These are phyloP conservation scores for Agriopis aurantiaria DNA, from an alignment of 2,888 invertebrate species.

Conservation along the genomic window DNA sequence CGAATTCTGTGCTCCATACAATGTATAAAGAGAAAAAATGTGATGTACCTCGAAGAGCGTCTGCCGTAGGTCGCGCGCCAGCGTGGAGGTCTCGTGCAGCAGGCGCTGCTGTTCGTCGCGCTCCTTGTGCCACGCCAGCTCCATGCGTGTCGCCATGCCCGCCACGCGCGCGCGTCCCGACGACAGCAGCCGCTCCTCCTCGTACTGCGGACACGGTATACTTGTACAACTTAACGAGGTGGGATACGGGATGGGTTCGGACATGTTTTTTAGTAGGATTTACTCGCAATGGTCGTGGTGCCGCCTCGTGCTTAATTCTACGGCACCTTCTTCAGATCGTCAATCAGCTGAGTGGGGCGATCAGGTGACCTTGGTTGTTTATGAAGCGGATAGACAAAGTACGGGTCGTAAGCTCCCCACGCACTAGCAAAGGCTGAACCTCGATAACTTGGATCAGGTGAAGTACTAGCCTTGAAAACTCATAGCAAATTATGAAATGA, in stretches of 20 bases:
- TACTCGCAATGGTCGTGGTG: background rate
- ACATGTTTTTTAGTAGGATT: background rate
- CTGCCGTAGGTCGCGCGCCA: constrained; percentile 94
- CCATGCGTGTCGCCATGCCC: constrained; percentile 94
- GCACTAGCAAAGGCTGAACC: no score
- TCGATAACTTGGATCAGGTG: no score
- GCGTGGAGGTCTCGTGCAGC: constrained; percentile 95
- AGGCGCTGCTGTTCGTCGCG: constrained; percentile 96
- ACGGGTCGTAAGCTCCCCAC: no score
- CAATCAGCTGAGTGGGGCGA: background rate
- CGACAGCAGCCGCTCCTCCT: constrained; percentile 94
- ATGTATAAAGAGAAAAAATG: no score
- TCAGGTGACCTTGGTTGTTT: no score
- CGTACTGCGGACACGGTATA: constrained; percentile 83
- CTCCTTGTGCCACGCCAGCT: constrained; percentile 97
- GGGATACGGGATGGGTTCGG: background rate
- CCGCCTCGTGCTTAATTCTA: background rate
- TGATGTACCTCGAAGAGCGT: constrained; percentile 91
- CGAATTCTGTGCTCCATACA: no score
- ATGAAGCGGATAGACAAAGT: no score
- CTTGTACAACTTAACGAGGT: background rate
- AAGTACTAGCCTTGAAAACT: no score
- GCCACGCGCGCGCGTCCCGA: constrained; percentile 95
- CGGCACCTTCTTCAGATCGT: background rate
- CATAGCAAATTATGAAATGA: no score